phyloP scores from a whole-genome alignment of 2,888 invertebrate genomes.

The Argyra leucocephala region DNA sequence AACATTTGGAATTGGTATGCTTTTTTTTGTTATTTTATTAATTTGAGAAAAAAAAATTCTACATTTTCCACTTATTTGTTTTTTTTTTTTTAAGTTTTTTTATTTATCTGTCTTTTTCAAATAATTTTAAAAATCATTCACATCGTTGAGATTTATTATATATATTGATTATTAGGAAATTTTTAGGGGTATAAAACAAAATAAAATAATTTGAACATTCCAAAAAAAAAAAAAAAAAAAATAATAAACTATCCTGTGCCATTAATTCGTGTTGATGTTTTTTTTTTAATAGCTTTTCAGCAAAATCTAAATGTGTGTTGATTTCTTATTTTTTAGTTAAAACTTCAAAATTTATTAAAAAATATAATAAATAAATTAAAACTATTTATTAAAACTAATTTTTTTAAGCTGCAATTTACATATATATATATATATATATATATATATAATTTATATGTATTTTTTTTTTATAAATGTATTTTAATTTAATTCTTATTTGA shows the following conservation, averaged over 20 bases:
- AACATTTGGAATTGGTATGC: slow-evolving; percentile 76
- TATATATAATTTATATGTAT: background rate
- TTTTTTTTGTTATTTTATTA: slow-evolving; percentile 17
- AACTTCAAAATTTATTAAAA: background rate
- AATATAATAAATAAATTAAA: background rate
- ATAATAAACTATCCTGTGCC: background rate
- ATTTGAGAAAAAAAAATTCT: background rate
- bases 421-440: background rate
- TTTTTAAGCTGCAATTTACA: background rate
- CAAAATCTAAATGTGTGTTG: background rate
- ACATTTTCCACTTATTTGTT: background rate
- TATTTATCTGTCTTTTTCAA: too few species aligned
- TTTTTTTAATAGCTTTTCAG: background rate
- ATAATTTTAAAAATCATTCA: background rate
- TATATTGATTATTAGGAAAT: background rate
- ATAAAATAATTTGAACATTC: too few species aligned
- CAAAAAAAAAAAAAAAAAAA: slow-evolving; percentile 8
- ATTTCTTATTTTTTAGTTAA: background rate
- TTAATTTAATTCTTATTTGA: too few species aligned
- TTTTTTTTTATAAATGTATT: too few species aligned
- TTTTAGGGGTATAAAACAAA: too few species aligned
- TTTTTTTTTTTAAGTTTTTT: background rate
- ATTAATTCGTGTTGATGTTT: background rate
- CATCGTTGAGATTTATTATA: background rate
- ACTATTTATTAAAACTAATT: background rate